phyloP scores from a whole-genome alignment of 2,888 invertebrate genomes.

The Pycnomerus fuliginosus region DNA sequence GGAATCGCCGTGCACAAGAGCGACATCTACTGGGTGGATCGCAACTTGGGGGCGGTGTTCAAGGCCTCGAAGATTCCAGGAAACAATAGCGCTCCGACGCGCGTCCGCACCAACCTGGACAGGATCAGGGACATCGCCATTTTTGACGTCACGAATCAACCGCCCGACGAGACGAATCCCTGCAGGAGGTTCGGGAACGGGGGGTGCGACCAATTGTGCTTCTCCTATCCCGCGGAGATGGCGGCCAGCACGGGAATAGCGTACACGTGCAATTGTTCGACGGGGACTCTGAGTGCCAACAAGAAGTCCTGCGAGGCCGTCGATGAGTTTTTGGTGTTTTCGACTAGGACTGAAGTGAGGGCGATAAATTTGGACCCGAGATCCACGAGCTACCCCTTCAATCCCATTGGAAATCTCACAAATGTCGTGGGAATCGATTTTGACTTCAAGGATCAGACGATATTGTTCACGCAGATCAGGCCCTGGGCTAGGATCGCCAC shows the following conservation, averaged over 20 bases:
- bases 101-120: slow-evolving; percentile 78
- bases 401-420: slow-evolving; percentile 79
- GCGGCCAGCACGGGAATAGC: slow-evolving; percentile 53
- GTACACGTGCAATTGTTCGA: slow-evolving; percentile 88
- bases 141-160: slow-evolving; percentile 87
- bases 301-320: slow-evolving; percentile 76
- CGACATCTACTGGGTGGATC: slow-evolving; percentile 92
- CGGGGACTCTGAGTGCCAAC: slow-evolving; percentile 70
- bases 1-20: slow-evolving; percentile 84
- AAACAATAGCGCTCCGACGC: slow-evolving; percentile 68
- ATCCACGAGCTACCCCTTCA: slow-evolving; percentile 80
- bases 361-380: slow-evolving; percentile 86
- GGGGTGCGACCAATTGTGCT: slow-evolving; percentile 93
- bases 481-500: slow-evolving; percentile 88
- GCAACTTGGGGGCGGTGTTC: slow-evolving; percentile 82
- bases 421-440: slow-evolving; percentile 96
- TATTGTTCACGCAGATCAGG: slow-evolving; percentile 91
- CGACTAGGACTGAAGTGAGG: slow-evolving; percentile 91
- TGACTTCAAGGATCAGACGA: slow-evolving; percentile 82
- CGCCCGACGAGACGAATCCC: slow-evolving; percentile 77
- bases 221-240: slow-evolving; percentile 77
- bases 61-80: slow-evolving; percentile 76
- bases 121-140: slow-evolving; percentile 89
- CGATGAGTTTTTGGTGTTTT: slow-evolving; percentile 89
- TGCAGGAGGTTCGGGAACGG: slow-evolving; percentile 76